These are phyloP conservation scores for Tolmerus cingulatus DNA, from an alignment of 2,888 invertebrate genomes.

Conservation along the genomic window DNA sequence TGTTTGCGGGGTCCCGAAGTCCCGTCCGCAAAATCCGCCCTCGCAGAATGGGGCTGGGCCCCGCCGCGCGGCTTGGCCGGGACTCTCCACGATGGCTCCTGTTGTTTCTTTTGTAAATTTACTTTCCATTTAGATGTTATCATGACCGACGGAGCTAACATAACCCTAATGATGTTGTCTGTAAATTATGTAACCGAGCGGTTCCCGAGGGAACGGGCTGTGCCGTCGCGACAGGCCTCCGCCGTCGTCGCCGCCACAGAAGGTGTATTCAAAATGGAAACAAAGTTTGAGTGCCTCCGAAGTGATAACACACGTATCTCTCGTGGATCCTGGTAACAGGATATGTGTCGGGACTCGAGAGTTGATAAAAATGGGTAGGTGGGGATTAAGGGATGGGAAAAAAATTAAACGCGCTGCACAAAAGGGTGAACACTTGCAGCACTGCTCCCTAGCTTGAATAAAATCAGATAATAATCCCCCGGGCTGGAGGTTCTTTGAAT, in stretches of 20 bases:
- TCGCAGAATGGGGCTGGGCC: background rate
- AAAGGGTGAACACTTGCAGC: background rate
- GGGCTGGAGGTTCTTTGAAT: background rate
- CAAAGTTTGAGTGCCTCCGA: conserved; percentile 7
- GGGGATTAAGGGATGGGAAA: background rate
- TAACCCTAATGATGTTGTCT: conserved; percentile 23
- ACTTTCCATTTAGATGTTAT: conserved; percentile 37
- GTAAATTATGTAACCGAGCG: background rate
- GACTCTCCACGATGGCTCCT: background rate
- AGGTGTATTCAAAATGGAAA: conserved; percentile 18
- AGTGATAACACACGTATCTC: conserved; percentile 13
- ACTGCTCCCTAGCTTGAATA: background rate
- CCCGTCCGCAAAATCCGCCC: background rate
- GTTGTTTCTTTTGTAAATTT: conserved; percentile 21
- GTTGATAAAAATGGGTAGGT: background rate
- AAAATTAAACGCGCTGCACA: background rate
- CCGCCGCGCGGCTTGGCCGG: background rate
- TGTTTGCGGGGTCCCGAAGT: background rate
- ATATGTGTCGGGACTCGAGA: background rate
- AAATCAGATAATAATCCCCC: background rate
- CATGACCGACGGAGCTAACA: background rate
- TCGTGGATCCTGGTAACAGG: background rate
- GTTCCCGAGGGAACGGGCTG: background rate
- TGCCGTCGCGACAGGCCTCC: background rate
- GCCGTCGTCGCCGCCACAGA: background rate